These are phyloP conservation scores for Pandion haliaetus DNA, from an alignment of 2,113 vertebrate genomes.

Conservation along the genomic window DNA sequence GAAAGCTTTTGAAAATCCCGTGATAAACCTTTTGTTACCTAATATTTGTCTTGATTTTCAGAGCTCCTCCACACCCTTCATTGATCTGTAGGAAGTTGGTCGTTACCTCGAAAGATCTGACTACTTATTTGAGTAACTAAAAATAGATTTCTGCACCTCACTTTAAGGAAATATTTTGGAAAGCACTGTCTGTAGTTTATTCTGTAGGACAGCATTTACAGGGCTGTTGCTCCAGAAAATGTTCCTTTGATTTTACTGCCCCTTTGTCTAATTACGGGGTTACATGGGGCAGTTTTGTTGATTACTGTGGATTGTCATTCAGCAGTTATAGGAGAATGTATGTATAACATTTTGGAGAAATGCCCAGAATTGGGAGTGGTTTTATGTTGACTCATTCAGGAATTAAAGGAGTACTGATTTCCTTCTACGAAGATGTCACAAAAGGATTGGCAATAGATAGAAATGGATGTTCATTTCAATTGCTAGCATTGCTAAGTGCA, in stretches of 20 bases:
- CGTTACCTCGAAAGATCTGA: not conserved
- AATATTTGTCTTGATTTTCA: not conserved
- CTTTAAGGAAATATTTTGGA: not conserved
- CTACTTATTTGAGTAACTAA: not conserved
- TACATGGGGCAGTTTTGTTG: not conserved
- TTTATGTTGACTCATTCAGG: not conserved
- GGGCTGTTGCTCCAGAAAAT: not conserved
- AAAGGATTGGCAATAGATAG: not conserved
- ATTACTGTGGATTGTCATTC: not conserved
- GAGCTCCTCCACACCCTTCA: not conserved
- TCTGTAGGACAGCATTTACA: not conserved
- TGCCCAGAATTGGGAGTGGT: not conserved
- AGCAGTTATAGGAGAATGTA: slow-evolving; percentile 9
- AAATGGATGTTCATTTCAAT: not conserved
- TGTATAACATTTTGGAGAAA: not conserved
- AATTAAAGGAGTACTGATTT: not conserved
- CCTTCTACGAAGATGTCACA: not conserved
- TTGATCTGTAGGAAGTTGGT: not conserved
- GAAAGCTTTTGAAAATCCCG: not conserved
- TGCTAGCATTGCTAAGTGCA: not conserved
- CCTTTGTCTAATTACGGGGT: not conserved
- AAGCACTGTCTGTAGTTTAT: not conserved
- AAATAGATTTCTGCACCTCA: not conserved
- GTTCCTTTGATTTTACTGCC: not conserved
- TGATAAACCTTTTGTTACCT: not conserved